A percentile compares a stretch with the other conserved stretches of the same genome.
Evolutionary conservation across 2,113 vertebrate species (phyloP).

Genomic region (Corapipo altera): DNA sequence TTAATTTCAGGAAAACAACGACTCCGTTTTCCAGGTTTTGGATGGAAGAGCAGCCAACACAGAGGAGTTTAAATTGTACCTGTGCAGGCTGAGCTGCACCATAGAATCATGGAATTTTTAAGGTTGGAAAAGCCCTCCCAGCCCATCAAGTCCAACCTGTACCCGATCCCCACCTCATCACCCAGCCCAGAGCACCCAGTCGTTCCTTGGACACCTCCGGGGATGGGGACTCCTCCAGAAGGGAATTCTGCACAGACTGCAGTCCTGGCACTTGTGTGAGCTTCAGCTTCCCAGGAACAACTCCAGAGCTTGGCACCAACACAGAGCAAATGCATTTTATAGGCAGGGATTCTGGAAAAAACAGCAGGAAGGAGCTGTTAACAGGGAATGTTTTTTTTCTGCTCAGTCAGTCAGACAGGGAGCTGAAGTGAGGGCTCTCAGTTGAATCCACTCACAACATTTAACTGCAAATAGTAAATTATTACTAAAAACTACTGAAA

Average conservation of each 20-base stretch:
- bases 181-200: not conserved
- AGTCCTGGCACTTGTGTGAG: not conserved
- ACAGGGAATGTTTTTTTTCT: not conserved
- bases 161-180: not conserved
- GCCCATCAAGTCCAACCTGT: fast-evolving
- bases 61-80: not conserved
- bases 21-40: not conserved
- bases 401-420: not conserved
- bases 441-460: too few relatives aligned
- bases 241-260: not conserved
- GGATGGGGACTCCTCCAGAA: not conserved
- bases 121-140: not conserved
- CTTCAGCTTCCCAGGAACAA: not conserved
- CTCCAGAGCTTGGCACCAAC: fast-evolving
- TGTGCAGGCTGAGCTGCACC: not conserved
- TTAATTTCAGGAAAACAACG: not conserved
- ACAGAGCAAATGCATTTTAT: fast-evolving
- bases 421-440: too few relatives aligned
- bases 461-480: not conserved
- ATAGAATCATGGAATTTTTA: fast-evolving
- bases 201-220: not conserved
- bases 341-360: not conserved
- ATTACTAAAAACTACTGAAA: not conserved
- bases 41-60: not conserved
- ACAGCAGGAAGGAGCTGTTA: fast-evolving